phyloP scores from a whole-genome alignment of 2,888 invertebrate genomes.

The Pecten maximus region DNA sequence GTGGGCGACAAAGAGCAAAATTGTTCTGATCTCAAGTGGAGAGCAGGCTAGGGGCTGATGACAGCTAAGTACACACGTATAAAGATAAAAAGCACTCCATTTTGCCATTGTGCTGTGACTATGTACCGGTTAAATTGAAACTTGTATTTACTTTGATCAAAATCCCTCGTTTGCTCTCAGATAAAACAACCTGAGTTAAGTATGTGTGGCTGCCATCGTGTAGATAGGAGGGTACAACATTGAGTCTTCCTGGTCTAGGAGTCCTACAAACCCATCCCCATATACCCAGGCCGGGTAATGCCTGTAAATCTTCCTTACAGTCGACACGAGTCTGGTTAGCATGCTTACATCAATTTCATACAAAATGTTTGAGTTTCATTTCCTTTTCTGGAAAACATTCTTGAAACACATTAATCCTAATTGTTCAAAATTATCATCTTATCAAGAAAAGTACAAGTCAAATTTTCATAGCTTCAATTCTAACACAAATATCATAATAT shows the following conservation, averaged over 20 bases:
- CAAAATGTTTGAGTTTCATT: no score
- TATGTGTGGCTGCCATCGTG: not conserved
- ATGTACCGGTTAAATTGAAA: conserved; percentile 9
- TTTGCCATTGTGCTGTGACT: conserved; percentile 8
- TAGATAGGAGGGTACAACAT: not conserved
- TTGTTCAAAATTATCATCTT: no score
- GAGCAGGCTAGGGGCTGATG: not conserved
- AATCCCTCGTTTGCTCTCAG: conserved; percentile 5
- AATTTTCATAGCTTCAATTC: no score
- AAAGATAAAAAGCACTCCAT: conserved; percentile 11
- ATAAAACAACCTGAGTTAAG: conserved; percentile 9
- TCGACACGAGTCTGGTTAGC: not conserved
- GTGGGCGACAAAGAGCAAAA: not conserved
- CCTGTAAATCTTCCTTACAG: not conserved
- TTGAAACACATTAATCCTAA: no score
- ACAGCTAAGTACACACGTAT: conserved; percentile 22
- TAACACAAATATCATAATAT: no score
- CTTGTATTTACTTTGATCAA: conserved; percentile 20
- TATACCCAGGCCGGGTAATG: not conserved
- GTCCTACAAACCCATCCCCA: not conserved
- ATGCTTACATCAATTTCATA: no score
- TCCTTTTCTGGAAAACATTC: no score
- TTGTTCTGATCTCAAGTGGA: not conserved
- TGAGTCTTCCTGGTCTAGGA: not conserved
- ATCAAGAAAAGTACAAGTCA: no score